Percentiles rank a stretch among this genome's conserved stretches.
Conservation (phyloP, 2,888 invertebrate genomes). For the Scaptomyza reducta region DNA sequence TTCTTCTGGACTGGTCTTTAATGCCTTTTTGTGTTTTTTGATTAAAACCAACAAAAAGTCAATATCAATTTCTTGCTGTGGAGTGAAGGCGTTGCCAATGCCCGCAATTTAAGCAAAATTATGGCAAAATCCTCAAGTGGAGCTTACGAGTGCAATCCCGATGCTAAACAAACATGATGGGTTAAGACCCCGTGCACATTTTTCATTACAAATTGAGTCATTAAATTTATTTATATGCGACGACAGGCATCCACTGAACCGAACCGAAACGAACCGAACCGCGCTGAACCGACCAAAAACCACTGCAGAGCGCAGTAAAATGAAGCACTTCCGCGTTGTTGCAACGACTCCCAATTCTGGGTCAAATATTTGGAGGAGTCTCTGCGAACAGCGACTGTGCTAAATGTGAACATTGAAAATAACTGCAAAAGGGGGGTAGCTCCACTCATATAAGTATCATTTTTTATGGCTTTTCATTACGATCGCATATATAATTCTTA, state of each 20-base stretch:
- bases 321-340: slow-evolving; percentile 69
- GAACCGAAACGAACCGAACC: slow-evolving; percentile 8
- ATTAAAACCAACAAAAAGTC: slow-evolving; percentile 57
- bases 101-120: slow-evolving; percentile 60
- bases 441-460: slow-evolving; percentile 69
- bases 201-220: slow-evolving; percentile 82
- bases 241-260: slow-evolving; percentile 66
- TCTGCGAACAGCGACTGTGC: slow-evolving; percentile 8
- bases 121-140: slow-evolving; percentile 59
- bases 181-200: slow-evolving; percentile 47
- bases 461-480: slow-evolving; percentile 79
- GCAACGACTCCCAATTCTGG: slow-evolving; percentile 65
- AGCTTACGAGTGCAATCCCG: slow-evolving; percentile 43
- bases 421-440: slow-evolving; percentile 41
- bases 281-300: slow-evolving; percentile 12
- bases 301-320: slow-evolving; percentile 36
- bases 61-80: slow-evolving; percentile 37
- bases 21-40: slow-evolving; percentile 21
- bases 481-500: slow-evolving; percentile 73
- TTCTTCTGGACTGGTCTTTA: slow-evolving; percentile 37
- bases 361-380: slow-evolving; percentile 55
- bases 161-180: slow-evolving; percentile 52
- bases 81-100: slow-evolving; percentile 13
- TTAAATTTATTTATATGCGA: slow-evolving; percentile 81
- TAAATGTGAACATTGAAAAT: slow-evolving; percentile 35